Conservation (phyloP, 2,797 vertebrate species). For the Xyrichtys novacula region DNA sequence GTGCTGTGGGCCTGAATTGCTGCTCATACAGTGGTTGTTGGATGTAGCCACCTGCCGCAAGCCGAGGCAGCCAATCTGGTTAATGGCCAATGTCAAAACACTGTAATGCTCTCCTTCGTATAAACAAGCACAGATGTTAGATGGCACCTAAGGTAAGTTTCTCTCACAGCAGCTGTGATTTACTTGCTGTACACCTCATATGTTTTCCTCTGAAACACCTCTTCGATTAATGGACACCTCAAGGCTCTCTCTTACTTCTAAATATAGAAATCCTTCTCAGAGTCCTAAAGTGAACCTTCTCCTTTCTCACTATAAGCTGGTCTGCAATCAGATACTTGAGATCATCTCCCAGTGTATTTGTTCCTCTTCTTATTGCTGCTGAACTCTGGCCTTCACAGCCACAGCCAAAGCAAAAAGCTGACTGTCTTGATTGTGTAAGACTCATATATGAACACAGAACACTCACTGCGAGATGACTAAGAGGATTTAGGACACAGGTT, state of each 20-base stretch:
- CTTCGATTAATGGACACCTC: slow-evolving; percentile 30
- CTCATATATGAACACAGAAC: slow-evolving; percentile 29
- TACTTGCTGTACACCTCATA: background rate
- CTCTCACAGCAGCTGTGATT: no score
- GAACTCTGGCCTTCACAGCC: slow-evolving; percentile 52
- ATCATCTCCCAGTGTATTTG: slow-evolving; percentile 5
- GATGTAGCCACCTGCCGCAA: no score
- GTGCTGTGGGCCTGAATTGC: no score
- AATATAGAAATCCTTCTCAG: slow-evolving; percentile 45
- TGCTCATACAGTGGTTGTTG: no score
- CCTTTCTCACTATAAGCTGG: slow-evolving; percentile 35
- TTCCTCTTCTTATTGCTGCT: slow-evolving; percentile 27
- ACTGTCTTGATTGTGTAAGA: slow-evolving; percentile 64
- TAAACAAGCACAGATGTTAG: no score
- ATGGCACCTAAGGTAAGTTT: no score
- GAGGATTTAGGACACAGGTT: slow-evolving; percentile 63
- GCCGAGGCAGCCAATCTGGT: no score
- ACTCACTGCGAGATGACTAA: slow-evolving; percentile 42
- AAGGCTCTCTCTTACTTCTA: slow-evolving; percentile 41
- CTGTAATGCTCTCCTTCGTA: no score
- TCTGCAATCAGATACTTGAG: slow-evolving; percentile 35
- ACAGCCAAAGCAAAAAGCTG: slow-evolving; percentile 61
- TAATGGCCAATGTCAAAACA: no score
- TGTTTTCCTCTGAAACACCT: slow-evolving; percentile 14
- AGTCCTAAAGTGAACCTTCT: slow-evolving; percentile 29